Conservation (phyloP, 2,113 vertebrate genomes). For the Pollachius pollachius region DNA sequence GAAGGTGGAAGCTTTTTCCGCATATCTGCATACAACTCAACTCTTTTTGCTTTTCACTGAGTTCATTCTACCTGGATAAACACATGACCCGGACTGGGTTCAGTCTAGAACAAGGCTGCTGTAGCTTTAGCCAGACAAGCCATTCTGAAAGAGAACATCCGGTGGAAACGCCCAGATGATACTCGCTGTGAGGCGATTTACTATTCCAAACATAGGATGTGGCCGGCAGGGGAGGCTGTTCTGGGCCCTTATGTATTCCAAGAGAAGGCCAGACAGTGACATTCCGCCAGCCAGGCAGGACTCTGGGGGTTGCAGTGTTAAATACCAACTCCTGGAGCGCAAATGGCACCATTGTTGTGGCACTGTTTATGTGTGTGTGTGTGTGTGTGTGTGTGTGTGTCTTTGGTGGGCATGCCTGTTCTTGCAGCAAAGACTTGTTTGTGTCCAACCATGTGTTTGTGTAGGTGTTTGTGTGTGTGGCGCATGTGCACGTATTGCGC, state of each 20-base stretch:
- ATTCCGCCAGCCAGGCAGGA: constrained; percentile 53
- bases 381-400: too few species aligned
- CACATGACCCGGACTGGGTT: too few species aligned
- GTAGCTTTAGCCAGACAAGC: too few species aligned
- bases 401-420: too few species aligned
- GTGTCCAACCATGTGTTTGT: constrained; percentile 1
- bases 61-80: too few species aligned
- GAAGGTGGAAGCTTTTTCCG: too few species aligned
- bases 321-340: constrained; percentile 65
- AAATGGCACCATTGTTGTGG: constrained; percentile 54
- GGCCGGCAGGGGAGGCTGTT: constrained; percentile 41
- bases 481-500: neutral
- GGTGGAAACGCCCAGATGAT: constrained; percentile 22
- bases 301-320: constrained; percentile 53
- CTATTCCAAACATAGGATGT: constrained; percentile 33
- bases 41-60: too few species aligned
- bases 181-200: constrained; percentile 26
- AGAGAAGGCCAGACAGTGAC: constrained; percentile 64
- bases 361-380: constrained; percentile 27
- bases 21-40: too few species aligned
- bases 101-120: too few species aligned
- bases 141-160: constrained; percentile 24
- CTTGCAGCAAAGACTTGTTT: neutral
- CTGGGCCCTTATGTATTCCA: constrained; percentile 51
- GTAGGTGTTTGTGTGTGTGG: too few species aligned